These are phyloP conservation scores for Ailuropoda melanoleuca DNA, from an alignment of 2,113 vertebrate genomes.

Conservation along the genomic window DNA sequence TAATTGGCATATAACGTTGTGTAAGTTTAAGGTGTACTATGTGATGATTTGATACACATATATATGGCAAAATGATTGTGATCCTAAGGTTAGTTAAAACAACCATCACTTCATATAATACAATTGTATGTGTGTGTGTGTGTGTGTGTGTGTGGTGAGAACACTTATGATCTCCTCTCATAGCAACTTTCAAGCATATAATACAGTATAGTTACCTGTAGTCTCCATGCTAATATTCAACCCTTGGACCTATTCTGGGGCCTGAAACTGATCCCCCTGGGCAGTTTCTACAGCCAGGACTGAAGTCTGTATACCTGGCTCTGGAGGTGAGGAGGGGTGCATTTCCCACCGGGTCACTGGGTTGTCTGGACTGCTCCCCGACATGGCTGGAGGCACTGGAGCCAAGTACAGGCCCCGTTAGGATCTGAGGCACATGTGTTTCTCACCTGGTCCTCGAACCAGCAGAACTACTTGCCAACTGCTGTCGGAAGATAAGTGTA, in stretches of 20 bases:
- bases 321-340: neutral
- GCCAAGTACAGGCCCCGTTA: neutral
- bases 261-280: neutral
- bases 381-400: neutral
- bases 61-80: neutral
- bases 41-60: neutral
- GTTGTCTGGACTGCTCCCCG: neutral
- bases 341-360: neutral
- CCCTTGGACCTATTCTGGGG: neutral
- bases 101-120: neutral
- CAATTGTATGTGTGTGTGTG: neutral
- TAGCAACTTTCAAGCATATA: neutral
- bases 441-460: neutral
- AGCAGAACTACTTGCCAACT: neutral
- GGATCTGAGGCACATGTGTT: neutral
- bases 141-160: neutral
- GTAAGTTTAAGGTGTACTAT: neutral
- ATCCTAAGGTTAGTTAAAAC: neutral
- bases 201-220: neutral
- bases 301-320: neutral
- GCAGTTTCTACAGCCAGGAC: neutral
- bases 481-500: neutral
- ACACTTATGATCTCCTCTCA: neutral
- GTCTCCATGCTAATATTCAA: neutral
- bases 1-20: neutral